Evolutionary conservation across 2,797 vertebrate genomes (phyloP).

Genomic region (Choloepus didactylus): DNA sequence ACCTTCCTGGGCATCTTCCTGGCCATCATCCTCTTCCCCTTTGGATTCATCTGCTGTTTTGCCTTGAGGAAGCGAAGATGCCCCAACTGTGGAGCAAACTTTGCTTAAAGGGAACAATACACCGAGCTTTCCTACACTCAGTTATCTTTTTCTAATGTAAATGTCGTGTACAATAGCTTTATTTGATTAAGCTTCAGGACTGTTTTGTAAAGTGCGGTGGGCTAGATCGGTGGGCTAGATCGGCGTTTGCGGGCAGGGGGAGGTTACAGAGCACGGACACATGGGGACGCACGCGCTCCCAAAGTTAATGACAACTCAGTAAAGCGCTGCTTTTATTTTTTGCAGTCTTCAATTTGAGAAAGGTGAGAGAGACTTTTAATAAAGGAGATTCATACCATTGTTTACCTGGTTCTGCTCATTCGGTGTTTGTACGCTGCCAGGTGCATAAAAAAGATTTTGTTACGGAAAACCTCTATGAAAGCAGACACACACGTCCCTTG

Average conservation of each 20-base stretch:
- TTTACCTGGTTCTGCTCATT: slow-evolving; percentile 52
- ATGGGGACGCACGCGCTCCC: slow-evolving; percentile 76
- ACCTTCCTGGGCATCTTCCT: slow-evolving; percentile 97
- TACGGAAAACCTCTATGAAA: background rate
- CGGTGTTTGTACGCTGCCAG: background rate
- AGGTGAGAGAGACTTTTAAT: slow-evolving; percentile 83
- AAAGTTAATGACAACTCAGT: slow-evolving; percentile 84
- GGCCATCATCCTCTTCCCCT: slow-evolving; percentile 98
- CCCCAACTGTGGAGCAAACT: slow-evolving; percentile 98
- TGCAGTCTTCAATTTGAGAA: slow-evolving; percentile 86
- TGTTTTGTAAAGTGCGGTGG: slow-evolving; percentile 88
- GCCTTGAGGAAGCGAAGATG: slow-evolving; percentile 97
- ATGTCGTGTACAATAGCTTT: slow-evolving; percentile 90
- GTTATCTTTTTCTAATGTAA: slow-evolving; percentile 89
- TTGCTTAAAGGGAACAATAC: slow-evolving; percentile 91
- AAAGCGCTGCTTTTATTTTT: slow-evolving; percentile 88
- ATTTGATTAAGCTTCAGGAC: slow-evolving; percentile 87
- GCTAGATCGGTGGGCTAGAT: slow-evolving; percentile 76
- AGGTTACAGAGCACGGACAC: slow-evolving; percentile 80
- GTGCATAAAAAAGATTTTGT: background rate
- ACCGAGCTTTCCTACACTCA: slow-evolving; percentile 75
- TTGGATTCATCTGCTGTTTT: slow-evolving; percentile 98
- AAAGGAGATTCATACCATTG: slow-evolving; percentile 79
- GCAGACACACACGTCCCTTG: background rate
- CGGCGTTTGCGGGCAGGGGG: slow-evolving; percentile 76